Conservation (phyloP, 2,113 vertebrate species). For the Equus przewalskii region DNA sequence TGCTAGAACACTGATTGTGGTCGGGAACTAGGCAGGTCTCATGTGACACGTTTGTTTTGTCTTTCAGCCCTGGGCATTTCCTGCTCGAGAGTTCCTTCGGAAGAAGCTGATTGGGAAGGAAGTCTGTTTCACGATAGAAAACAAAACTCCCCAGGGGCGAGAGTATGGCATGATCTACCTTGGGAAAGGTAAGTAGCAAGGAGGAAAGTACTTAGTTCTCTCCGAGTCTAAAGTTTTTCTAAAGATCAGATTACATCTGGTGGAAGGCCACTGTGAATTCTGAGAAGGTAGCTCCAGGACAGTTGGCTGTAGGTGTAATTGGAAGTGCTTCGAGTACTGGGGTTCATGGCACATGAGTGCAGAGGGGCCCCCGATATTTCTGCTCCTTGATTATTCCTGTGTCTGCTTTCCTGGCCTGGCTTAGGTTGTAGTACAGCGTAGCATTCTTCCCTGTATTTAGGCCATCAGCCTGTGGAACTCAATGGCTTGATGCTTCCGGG, state of each 20-base stretch:
- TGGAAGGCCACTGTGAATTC: neutral
- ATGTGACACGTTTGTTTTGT: neutral
- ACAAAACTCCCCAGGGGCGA: conserved; percentile 93
- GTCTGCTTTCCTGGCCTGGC: neutral
- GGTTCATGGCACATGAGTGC: neutral
- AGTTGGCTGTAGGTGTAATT: neutral
- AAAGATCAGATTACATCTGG: neutral
- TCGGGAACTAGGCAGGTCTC: neutral
- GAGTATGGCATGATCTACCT: conserved; percentile 98
- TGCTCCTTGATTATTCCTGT: neutral
- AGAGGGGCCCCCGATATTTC: rapidly evolving
- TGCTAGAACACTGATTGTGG: neutral
- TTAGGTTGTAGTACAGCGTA: neutral
- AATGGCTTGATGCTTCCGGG: neutral
- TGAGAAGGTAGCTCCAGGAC: neutral
- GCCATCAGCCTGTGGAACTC: neutral
- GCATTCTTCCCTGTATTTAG: neutral
- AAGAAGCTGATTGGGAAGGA: conserved; percentile 99
- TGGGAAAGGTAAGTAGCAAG: conserved; percentile 93
- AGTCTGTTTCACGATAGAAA: conserved; percentile 97
- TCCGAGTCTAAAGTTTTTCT: neutral
- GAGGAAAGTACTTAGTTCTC: neutral
- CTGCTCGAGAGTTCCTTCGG: conserved; percentile 96
- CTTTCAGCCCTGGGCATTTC: conserved; percentile 96
- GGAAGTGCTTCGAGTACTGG: neutral